A percentile compares a stretch with the other conserved stretches of the same genome.
phyloP scores from a whole-genome alignment of 2,888 invertebrate genomes.

The Lepidonotus clava region DNA sequence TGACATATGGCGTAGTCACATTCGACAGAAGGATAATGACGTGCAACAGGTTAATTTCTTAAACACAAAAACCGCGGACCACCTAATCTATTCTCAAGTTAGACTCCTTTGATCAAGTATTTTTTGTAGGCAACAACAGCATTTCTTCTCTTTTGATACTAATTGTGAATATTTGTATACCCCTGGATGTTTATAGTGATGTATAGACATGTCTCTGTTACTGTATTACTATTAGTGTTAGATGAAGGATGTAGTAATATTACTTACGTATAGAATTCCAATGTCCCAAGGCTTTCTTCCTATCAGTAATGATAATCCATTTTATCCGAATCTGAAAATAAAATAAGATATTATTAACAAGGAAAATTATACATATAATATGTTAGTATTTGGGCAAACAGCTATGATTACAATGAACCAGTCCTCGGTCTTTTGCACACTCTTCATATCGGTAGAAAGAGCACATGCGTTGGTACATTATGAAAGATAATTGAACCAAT shows the following conservation, averaged over 20 bases:
- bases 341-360: not conserved
- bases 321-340: not conserved
- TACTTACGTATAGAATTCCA: not conserved
- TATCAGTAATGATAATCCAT: slow-evolving; percentile 9
- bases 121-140: not conserved
- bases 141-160: not conserved
- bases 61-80: too few relatives aligned
- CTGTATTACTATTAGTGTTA: not conserved
- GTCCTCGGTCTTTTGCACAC: not conserved
- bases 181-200: not conserved
- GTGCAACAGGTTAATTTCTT: too few relatives aligned
- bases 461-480: not conserved
- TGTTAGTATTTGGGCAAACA: not conserved
- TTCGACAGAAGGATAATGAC: too few relatives aligned
- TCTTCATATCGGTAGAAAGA: not conserved
- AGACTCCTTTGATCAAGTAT: not conserved
- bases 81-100: not conserved
- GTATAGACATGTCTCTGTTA: not conserved
- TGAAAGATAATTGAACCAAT: not conserved
- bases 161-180: not conserved
- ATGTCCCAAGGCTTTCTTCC: not conserved
- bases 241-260: not conserved
- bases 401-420: not conserved
- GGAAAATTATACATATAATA: not conserved
- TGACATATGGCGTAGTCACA: too few relatives aligned